Base-by-base conservation (phyloP, 2,113 vertebrate species). In the Spea bombifrons region DNA sequence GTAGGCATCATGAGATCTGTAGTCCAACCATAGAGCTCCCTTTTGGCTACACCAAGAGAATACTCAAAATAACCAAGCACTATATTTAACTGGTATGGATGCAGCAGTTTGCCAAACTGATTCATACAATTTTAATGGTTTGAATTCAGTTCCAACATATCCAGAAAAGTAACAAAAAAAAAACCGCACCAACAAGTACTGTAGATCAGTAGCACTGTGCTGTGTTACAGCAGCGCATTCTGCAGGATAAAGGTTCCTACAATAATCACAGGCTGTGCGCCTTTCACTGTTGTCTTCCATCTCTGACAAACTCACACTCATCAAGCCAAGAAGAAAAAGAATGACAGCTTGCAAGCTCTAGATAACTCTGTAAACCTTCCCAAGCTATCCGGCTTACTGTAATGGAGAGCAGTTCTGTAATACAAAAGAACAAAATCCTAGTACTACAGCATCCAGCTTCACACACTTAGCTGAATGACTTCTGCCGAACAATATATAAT, bases 271-370 rank as follows among this genome's bases (percentile, higher is more conserved):
- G 67, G 6, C 66, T 43, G 66, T 8, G 16, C 13, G 66, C 16
- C 16, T 46, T 17, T 50, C 7, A 47, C n/a, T 61, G 45, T 12
- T 16, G 17, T 52, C 47, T 71, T 50, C 75, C 4, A 10, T n/a
- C 68, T 71, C 45, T 43, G 67, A 78, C 67, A 78, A 70, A 43
- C 52, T 43, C 55, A 50, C 65, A 68, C 55, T 77, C 45, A 48
- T 77, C 55, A 63, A 63, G 53, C 45, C 66, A 78, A 53, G 47
- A 70, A 9, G 30, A 64, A 47, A 17, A 30, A 50, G 47, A 71
- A 71, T 71, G 68, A 63, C 66, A 76, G 66, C 66, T 63, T 61
- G 61, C 46, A 77, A 63, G 59, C 66, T 30, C n/a, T n/a, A 50
- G 43, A 49, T 70, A 77, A 77, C 30, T 43, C 66, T 69, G 46